A percentile compares a stretch with the other conserved stretches of the same genome.
Conservation (phyloP, 1,140 invertebrate genomes). For the Meloidogyne hapla region DNA sequence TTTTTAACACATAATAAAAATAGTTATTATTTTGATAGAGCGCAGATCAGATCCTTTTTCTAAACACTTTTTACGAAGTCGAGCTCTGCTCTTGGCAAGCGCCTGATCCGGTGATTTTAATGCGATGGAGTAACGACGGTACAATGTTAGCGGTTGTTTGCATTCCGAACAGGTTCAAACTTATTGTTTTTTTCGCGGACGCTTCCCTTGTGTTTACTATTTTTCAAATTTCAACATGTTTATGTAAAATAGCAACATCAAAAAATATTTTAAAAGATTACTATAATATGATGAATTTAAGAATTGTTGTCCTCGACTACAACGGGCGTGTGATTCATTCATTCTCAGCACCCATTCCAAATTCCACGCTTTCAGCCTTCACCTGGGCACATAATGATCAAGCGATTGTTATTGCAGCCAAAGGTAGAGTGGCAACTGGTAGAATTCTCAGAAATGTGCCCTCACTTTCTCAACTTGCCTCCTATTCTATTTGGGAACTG, state of each 20-base stretch:
- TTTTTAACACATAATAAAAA: neutral
- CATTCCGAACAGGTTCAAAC: slow-evolving; percentile 38
- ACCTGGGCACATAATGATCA: slow-evolving; percentile 84
- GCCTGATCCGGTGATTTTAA: slow-evolving; percentile 39
- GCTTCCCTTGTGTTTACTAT: too few species aligned
- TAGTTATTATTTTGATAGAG: neutral
- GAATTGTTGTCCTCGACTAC: slow-evolving; percentile 49
- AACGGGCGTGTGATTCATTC: slow-evolving; percentile 44
- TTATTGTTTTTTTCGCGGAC: too few species aligned
- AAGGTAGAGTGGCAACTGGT: slow-evolving; percentile 78
- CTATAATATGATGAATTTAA: too few species aligned
- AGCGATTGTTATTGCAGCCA: slow-evolving; percentile 86
- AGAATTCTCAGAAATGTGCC: slow-evolving; percentile 83
- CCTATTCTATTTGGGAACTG: slow-evolving; percentile 57
- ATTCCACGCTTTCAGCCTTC: slow-evolving; percentile 40
- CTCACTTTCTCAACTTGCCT: slow-evolving; percentile 76
- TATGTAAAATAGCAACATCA: neutral
- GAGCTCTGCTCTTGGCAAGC: slow-evolving; percentile 49
- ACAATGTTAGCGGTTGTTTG: slow-evolving; percentile 58
- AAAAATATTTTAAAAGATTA: neutral
- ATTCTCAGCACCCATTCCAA: slow-evolving; percentile 36
- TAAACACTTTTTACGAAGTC: slow-evolving; percentile 58
- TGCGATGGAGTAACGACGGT: slow-evolving; percentile 56
- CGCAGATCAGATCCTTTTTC: slow-evolving; percentile 54
- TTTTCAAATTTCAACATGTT: too few species aligned